Base-by-base conservation (phyloP, 2,888 invertebrate genomes). In the Cybosia mesomella region DNA sequence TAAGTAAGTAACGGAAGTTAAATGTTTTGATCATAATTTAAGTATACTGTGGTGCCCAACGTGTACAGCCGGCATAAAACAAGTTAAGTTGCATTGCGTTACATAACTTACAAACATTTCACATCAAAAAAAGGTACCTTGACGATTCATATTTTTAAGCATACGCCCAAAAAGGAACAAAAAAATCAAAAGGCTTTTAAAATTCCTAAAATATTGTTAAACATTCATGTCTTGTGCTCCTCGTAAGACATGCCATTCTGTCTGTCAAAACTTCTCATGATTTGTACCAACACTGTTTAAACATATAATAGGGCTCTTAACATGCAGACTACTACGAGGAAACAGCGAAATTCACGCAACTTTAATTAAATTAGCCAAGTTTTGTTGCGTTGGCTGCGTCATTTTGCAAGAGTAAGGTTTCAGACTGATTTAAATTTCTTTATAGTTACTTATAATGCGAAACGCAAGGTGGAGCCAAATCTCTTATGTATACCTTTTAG, bases 311-410 rank as follows among this genome's bases (percentile, higher is more conserved):
- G 75, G 72, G 67, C 58, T 72, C 64, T 76, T 74, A 69, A 68
- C 67, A 71, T 70, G 67, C 74, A 67, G 53, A 68, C 53, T 77
- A 72, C 79, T 62, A n/a, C n/a, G n/a, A 59, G 71, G 82, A 81
- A 82, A 66, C 36, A 36, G 21, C 64, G 36, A 73, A 60, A 73
- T 79, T 73, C 57, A 67, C 54, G 67, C 66, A 79, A 77, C 65
- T 72, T 28, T 55, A 72, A 74, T 79, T 57, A 74, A 72, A 64
- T 66, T 68, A 54, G 21, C 68, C 69, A 71, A 70, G 72, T 74
- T 66, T 61, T 18, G 36, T 72, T 71, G 60, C 67, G 22, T 34
- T 53, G 64, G 60, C 65, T 21, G 10, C 0, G 32, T 58, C 24
- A 28, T 73, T 67, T 76, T 67, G 65, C 39, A 67, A 63, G 60